Base-by-base conservation (phyloP, 2,888 invertebrate species). In the Synanthedon andrenaeformis region DNA sequence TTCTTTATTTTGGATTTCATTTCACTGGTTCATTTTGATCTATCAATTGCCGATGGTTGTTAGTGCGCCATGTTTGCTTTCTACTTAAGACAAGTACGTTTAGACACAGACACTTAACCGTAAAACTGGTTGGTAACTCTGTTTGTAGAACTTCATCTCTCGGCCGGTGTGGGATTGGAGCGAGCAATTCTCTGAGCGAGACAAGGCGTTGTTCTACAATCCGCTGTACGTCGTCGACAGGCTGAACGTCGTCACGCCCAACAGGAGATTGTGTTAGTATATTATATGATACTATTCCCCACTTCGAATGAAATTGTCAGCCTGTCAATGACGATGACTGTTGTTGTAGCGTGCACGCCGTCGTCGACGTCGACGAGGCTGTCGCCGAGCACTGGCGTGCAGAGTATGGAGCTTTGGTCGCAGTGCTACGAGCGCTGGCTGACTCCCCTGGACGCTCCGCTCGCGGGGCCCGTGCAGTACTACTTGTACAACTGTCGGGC, bases 401-500 rank as follows among this genome's bases (percentile, higher is more conserved):
- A 90, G 4, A 87, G 87, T 54, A 74, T 93, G 62, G 92, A 93
- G 58, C 77, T 97, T 49, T 97, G 97, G 97, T 88, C 91, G 55
- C 95, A 95, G 76, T 96, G 96, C 82, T 97, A 96, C 82, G 93
- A 95, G 73, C 91, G 97, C 35, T 97, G 96, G 95, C 89, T 96
- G 69, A 92, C 93, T 17, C 92, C 94, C 17, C 89, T 96, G 5
- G 95, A 96, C 79, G 92, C 94, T 57, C 87, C 89, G 14, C 91
- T 90, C 59, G 92, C 94, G 12, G 94, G 94, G 0, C 77, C 74
- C 59, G 90, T 90, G 61, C 92, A 92, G 64, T 74, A 89, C 57
- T 89, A 89, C 61, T 66, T 91, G 53, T 88, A 82, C 62, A 79
- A 88, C 59, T 79, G 89, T 62, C 61, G 82, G 49, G 61, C 89